Percentiles rank a stretch among this genome's conserved stretches.
phyloP scores from a whole-genome alignment of 2,888 invertebrate genomes.

The Anoplius nigerrimus region DNA sequence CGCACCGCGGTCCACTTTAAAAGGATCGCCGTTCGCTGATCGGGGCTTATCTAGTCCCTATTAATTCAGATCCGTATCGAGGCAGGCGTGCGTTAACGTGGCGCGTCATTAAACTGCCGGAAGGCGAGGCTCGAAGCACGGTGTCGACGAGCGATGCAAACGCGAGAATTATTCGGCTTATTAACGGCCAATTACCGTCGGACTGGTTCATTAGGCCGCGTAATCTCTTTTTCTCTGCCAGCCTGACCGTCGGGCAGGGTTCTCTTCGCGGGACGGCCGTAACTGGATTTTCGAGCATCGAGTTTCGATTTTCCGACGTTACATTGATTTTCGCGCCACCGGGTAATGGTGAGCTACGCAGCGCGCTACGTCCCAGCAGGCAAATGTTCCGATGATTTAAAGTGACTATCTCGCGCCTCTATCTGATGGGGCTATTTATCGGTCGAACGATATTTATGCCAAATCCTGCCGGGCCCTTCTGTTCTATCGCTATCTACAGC shows the following conservation, averaged over 20 bases:
- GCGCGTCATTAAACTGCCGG: too few species aligned
- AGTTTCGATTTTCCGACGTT: too few species aligned
- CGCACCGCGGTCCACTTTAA: not conserved
- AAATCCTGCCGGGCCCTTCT: too few species aligned
- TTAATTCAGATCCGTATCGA: conserved; percentile 19
- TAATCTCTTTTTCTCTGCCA: not conserved
- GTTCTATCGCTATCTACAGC: too few species aligned
- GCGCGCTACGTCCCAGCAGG: too few species aligned
- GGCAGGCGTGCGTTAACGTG: not conserved
- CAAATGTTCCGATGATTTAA: too few species aligned
- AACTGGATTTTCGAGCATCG: too few species aligned
- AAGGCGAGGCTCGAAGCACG: conserved; percentile 11
- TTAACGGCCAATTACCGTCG: conserved; percentile 6
- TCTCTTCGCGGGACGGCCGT: not conserved
- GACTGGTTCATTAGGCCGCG: conserved; percentile 6
- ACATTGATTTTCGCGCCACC: too few species aligned
- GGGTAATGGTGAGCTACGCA: too few species aligned
- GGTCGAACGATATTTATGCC: too few species aligned
- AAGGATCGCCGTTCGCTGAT: conserved; percentile 7
- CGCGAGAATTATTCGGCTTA: not conserved
- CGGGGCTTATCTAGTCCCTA: conserved; percentile 10
- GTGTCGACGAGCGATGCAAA: conserved; percentile 10
- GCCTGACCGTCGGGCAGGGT: not conserved
- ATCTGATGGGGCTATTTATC: too few species aligned
- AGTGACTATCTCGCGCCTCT: too few species aligned